Conservation (phyloP, 2,113 vertebrate genomes). For the Isurus oxyrinchus region DNA sequence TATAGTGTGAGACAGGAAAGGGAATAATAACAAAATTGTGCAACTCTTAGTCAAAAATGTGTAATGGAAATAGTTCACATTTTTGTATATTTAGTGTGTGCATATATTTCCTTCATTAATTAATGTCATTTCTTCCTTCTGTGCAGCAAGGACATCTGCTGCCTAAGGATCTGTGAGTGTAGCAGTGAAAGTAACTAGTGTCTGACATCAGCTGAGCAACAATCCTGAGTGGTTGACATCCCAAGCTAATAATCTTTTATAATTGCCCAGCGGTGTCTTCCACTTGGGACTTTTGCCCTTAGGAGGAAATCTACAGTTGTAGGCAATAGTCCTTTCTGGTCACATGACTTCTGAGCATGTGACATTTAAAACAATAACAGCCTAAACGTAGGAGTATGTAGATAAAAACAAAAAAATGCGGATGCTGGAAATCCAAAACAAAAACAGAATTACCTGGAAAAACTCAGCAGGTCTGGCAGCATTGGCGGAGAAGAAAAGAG, state of each 20-base stretch:
- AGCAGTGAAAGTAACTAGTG: constrained; percentile 34
- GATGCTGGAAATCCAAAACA: no score
- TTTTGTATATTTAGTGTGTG: neutral
- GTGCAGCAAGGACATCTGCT: constrained; percentile 35
- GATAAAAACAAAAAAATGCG: no score
- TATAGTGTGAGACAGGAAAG: neutral
- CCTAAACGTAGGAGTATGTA: neutral
- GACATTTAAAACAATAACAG: neutral
- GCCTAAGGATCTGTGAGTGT: constrained; percentile 32
- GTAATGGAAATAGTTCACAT: neutral
- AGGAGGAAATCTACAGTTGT: neutral
- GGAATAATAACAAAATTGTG: neutral
- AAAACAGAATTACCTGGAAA: no score
- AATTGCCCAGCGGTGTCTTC: constrained; percentile 25
- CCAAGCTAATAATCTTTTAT: constrained; percentile 16
- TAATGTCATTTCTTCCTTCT: constrained; percentile 36
- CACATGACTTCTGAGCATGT: neutral
- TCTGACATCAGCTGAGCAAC: constrained; percentile 33
- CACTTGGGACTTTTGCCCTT: constrained; percentile 31
- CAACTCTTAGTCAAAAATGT: neutral
- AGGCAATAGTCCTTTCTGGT: neutral
- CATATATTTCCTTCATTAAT: constrained; percentile 26
- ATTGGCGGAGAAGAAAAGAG: no score
- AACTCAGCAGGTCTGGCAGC: no score
- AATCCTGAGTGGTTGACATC: constrained; percentile 33